Base-by-base conservation (phyloP, 37 sponge, comb jelly and placozoan species). In the Cliona cf. orientalis region DNA sequence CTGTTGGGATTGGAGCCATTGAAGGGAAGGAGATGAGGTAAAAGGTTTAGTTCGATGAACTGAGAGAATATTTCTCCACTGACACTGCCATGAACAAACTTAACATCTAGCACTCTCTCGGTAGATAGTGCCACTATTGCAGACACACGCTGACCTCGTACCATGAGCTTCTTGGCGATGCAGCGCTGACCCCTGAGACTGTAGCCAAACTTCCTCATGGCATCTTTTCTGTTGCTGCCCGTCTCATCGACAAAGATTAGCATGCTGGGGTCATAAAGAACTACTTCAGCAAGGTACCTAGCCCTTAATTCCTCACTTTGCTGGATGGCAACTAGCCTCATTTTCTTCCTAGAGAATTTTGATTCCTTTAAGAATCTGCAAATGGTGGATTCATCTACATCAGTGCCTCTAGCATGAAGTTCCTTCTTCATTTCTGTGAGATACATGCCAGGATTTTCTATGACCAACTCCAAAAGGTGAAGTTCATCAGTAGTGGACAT, bases 201-300 rank as follows among this genome's bases (percentile, higher is more conserved):
- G 49, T 78, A 78, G 19, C 79, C 79, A 78, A 65, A 78, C 49
- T 64, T 78, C 31, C 79, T 62, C 49, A 78, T 65, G 46, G 66
- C 46, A 33, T 62, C 49, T 42, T 33, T 62, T 11, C 79, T 37
- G 49, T 64, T 33, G 31, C 79, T 43, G 2, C 80, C 80, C 28
- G 81, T 80, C 40, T 80, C 81, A 70, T 80, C 81, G 6, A 80
- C 5, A 32, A 80, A 80, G 25, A 80, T 67, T 23, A 82, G 23
- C 72, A 82, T 82, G 33, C 72, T 46, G 3, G 58, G 46, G 23
- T 35, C 28, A 34, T 78, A 78, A 28, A 43, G 21, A 11, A 31
- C 29, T 5, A 78, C 66, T 31, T 78, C 79, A 25, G 46, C 33
- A 28, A 64, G 21, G 28, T 44, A 78, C 41, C 49, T 9, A 17